Evolutionary conservation across 2,888 invertebrate species (phyloP).

Genomic region (Venusia cambrica): DNA sequence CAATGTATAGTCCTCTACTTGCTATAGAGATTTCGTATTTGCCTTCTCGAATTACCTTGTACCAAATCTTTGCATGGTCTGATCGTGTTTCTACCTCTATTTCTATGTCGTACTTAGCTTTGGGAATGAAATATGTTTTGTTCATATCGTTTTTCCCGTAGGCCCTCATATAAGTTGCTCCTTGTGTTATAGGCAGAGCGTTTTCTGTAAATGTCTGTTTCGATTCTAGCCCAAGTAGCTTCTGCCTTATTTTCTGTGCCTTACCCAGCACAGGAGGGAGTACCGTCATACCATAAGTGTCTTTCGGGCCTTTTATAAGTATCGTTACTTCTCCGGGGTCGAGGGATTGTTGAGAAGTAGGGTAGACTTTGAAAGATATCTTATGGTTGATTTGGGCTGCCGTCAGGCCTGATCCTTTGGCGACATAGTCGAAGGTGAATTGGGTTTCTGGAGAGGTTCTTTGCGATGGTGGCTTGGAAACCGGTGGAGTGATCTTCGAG

Average conservation of each 20-base stretch:
- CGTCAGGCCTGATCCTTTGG: constrained; percentile 82
- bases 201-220: constrained; percentile 61
- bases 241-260: constrained; percentile 70
- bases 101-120: constrained; percentile 74
- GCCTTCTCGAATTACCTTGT: constrained; percentile 73
- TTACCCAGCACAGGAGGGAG: constrained; percentile 70
- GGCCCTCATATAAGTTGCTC: constrained; percentile 64
- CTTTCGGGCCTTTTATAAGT: constrained; percentile 70
- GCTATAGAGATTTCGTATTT: constrained; percentile 80
- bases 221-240: constrained; percentile 61
- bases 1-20: constrained; percentile 76
- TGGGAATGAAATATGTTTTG: constrained; percentile 71
- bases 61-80: constrained; percentile 76
- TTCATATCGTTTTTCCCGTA: constrained; percentile 71
- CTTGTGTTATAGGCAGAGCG: constrained; percentile 66
- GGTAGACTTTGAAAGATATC: constrained; percentile 81
- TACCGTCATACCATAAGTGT: constrained; percentile 67
- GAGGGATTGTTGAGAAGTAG: constrained; percentile 70
- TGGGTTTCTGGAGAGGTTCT: constrained; percentile 61
- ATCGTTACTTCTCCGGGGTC: constrained; percentile 73
- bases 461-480: constrained; percentile 57
- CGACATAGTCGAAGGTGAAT: constrained; percentile 77
- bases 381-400: constrained; percentile 80
- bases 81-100: constrained; percentile 67
- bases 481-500: constrained; percentile 62